These are phyloP conservation scores for Pipistrellus kuhlii DNA, from an alignment of 2,797 vertebrate species.

Conservation along the genomic window DNA sequence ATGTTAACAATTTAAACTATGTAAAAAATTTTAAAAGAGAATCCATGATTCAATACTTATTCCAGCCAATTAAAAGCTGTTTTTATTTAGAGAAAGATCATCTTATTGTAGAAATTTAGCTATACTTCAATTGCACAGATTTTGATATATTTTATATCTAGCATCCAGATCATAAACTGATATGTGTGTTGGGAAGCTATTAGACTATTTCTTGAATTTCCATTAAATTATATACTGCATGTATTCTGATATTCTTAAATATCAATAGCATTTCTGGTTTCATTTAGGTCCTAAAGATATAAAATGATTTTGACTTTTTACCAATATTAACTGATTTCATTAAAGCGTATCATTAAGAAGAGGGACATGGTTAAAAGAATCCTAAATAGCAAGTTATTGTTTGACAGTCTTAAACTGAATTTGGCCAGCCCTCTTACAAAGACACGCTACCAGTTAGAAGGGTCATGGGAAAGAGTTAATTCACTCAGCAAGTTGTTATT, in stretches of 20 bases:
- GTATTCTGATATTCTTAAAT: conserved; percentile 60
- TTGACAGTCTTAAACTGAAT: conserved; percentile 1
- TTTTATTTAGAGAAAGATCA: not conserved
- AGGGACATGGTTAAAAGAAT: conserved; percentile 9
- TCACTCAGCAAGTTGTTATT: not conserved
- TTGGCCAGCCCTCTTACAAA: not conserved
- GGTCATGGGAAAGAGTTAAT: not conserved
- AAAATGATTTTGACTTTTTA: conserved; percentile 45
- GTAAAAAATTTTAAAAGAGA: not conserved
- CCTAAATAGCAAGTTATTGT: not conserved
- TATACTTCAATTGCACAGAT: conserved; percentile 9
- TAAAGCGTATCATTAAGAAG: conserved; percentile 26
- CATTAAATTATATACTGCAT: conserved; percentile 51
- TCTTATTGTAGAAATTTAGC: conserved; percentile 62
- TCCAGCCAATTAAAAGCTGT: not conserved
- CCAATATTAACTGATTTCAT: conserved; percentile 39
- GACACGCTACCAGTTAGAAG: not conserved
- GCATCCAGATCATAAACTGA: not conserved
- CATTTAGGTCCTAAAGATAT: conserved; percentile 22
- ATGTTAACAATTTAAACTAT: conserved; percentile 5
- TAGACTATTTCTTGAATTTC: conserved; percentile 33
- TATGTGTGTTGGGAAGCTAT: conserved; percentile 24
- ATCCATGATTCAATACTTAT: not conserved
- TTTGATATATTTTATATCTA: not conserved
- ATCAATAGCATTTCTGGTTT: conserved; percentile 5